These are phyloP conservation scores for Cabera pusaria DNA, from an alignment of 2,888 invertebrate species.

Conservation along the genomic window DNA sequence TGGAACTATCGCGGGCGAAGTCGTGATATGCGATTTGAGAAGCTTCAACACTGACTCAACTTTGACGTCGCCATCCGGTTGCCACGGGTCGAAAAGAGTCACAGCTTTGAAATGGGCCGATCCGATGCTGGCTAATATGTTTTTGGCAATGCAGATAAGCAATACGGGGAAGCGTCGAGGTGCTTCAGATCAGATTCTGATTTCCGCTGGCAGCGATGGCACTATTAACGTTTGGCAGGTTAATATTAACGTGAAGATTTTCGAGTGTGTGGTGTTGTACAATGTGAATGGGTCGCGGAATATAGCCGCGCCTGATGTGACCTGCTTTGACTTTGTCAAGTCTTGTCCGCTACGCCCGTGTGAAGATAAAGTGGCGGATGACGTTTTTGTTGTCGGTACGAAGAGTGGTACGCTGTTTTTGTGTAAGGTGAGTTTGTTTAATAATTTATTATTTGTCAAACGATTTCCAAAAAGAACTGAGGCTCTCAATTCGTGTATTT, in stretches of 20 bases:
- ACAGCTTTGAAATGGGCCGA: constrained; percentile 62
- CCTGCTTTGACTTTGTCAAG: constrained; percentile 67
- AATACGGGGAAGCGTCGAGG: constrained; percentile 58
- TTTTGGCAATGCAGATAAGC: constrained; percentile 56
- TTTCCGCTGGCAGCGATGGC: constrained; percentile 55
- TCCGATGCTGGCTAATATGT: constrained; percentile 48
- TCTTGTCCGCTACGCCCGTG: constrained; percentile 50
- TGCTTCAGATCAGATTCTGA: constrained; percentile 58
- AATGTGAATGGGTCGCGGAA: constrained; percentile 52
- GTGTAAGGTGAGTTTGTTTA: constrained; percentile 38
- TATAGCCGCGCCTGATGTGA: constrained; percentile 51
- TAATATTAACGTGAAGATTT: constrained; percentile 51
- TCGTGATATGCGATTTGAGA: constrained; percentile 59
- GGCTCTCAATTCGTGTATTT: no score
- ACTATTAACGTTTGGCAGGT: constrained; percentile 66
- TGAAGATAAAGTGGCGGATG: constrained; percentile 51
- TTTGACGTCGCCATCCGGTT: constrained; percentile 55
- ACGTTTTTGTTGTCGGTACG: constrained; percentile 64
- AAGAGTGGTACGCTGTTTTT: constrained; percentile 54
- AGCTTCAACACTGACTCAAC: constrained; percentile 38
- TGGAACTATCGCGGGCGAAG: constrained; percentile 64
- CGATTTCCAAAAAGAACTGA: no score
- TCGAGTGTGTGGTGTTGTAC: constrained; percentile 58
- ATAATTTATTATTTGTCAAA: no score
- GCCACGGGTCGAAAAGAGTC: constrained; percentile 60